Base-by-base conservation (phyloP, 1,140 invertebrate genomes). In the Gryon sp. region DNA sequence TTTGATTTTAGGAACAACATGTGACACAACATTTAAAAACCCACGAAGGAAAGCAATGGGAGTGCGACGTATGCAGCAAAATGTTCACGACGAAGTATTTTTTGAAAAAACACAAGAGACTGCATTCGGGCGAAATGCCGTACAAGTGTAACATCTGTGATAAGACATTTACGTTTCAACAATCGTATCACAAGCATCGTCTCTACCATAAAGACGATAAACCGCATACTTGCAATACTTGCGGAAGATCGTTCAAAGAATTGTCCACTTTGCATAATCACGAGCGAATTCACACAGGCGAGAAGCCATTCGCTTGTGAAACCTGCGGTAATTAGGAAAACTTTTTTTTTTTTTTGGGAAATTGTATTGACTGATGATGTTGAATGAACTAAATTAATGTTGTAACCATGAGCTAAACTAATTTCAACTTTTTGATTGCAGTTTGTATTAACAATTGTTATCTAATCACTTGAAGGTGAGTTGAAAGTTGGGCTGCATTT, bases 301-400 rank as follows among this genome's bases (percentile, higher is more conserved):
- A 97, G 84, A 96, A 97, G 84, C 96, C 96, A 8, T 97, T 96
- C 82, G 93, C 93, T 34, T 98, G 96, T 85, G 95, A 96, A 89
- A 94, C 94, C 59, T 98, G 96, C 87, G 95, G 95, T 96, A 89
- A 86, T 86, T 46, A 41, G 38, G 6, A 50, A 11, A 41, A 65
- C 30, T 57, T 79, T 40, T 40, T 19, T 62, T 59, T 24, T 59
- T 57, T n/a, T 24, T 20, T 60, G 22, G n/a, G n/a, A 34, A 1
- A n/a, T n/a, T n/a, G n/a, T n/a, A n/a, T n/a, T n/a, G n/a, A n/a
- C n/a, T n/a, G n/a, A n/a, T n/a, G n/a, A n/a, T n/a, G n/a, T n/a
- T n/a, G n/a, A n/a, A n/a, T n/a, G n/a, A n/a, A n/a, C n/a, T n/a
- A n/a, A n/a, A n/a, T n/a, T n/a, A n/a, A n/a, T n/a, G n/a, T n/a